Evolutionary conservation across 2,113 vertebrate genomes (phyloP).

Genomic region (Lagopus leucura): DNA sequence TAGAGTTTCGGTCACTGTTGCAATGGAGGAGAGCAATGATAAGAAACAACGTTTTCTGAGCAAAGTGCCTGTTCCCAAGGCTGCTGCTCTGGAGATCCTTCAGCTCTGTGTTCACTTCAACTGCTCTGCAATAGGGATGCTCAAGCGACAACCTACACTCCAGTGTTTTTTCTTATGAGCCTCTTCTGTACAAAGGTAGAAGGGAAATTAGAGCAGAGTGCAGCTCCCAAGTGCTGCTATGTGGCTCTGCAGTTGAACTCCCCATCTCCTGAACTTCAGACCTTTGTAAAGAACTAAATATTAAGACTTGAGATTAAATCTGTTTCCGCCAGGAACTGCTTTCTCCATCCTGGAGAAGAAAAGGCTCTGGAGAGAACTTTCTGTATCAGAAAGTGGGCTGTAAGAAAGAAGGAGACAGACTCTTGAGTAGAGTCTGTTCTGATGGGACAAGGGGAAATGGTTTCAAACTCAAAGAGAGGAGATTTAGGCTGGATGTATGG

Average conservation of each 20-base stretch:
- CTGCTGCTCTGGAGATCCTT: neutral
- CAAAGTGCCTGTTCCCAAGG: neutral
- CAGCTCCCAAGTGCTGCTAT: neutral
- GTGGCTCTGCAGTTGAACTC: slow-evolving; percentile 13
- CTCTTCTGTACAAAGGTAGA: neutral
- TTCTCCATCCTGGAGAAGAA: too few relatives aligned
- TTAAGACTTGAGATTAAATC: slow-evolving; percentile 61
- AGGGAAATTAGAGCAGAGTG: neutral
- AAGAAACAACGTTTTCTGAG: neutral
- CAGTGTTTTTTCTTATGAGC: neutral
- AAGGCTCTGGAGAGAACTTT: too few relatives aligned
- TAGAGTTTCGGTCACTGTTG: neutral
- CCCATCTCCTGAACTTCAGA: slow-evolving; percentile 15
- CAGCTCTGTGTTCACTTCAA: neutral
- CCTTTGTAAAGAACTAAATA: slow-evolving; percentile 53
- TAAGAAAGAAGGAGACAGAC: too few relatives aligned
- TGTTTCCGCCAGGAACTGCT: neutral
- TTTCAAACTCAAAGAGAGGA: too few relatives aligned
- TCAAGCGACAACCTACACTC: neutral
- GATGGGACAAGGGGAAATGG: too few relatives aligned
- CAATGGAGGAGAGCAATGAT: neutral
- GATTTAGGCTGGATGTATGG: too few relatives aligned
- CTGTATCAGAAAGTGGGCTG: too few relatives aligned
- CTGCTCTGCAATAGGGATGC: neutral
- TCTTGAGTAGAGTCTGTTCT: too few relatives aligned